phyloP scores from a whole-genome alignment of 1,140 invertebrate species.

The Spodoptera litura region DNA sequence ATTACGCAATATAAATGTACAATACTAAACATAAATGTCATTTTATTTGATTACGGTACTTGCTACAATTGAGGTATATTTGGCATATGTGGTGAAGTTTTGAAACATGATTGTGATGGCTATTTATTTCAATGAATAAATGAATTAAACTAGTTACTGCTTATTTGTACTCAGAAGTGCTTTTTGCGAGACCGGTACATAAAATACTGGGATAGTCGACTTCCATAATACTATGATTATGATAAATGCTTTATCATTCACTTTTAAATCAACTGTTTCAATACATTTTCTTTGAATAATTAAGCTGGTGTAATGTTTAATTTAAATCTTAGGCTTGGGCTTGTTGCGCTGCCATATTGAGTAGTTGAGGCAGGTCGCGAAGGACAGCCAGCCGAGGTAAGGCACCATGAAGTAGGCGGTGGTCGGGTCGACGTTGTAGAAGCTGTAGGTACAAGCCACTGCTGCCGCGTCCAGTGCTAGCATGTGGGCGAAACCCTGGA shows the following conservation, averaged over 20 bases:
- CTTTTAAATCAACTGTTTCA: too few relatives aligned
- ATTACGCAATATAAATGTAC: background rate
- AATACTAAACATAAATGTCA: background rate
- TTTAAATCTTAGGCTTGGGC: conserved; percentile 40
- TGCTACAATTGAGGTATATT: too few relatives aligned
- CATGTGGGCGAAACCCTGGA: conserved; percentile 6
- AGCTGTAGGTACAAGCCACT: conserved; percentile 87
- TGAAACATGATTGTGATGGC: too few relatives aligned
- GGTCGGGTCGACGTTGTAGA: conserved; percentile 89
- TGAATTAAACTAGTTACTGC: too few relatives aligned
- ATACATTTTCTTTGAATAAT: background rate
- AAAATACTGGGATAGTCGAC: too few relatives aligned
- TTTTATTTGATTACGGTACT: too few relatives aligned
- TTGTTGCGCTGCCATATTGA: conserved; percentile 86
- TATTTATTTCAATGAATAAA: too few relatives aligned
- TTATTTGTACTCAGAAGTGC: too few relatives aligned
- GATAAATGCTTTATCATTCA: too few relatives aligned
- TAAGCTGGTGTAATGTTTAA: background rate
- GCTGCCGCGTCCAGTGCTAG: conserved; percentile 84
- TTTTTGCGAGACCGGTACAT: too few relatives aligned
- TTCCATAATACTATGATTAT: too few relatives aligned
- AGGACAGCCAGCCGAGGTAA: conserved; percentile 91
- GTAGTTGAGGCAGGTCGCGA: conserved; percentile 90
- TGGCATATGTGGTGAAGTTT: too few relatives aligned
- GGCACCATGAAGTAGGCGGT: conserved; percentile 91